Base-by-base conservation (phyloP, 2,797 vertebrate species). In the Melanotaenia boesemani region DNA sequence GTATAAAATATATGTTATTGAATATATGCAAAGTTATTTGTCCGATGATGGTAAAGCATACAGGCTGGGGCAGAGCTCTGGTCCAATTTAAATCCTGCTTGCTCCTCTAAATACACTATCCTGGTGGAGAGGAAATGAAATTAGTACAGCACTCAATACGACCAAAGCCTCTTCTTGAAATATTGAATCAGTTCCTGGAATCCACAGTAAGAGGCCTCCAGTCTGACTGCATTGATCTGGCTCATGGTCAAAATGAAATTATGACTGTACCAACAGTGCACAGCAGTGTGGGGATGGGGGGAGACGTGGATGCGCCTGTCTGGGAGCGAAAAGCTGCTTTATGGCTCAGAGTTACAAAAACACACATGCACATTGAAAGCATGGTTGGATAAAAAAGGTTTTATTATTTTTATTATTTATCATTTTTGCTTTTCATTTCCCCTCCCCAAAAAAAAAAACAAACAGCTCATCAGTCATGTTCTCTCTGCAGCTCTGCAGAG, bases 131-230 rank as follows among this genome's bases (percentile, higher is more conserved):
- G 61, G 67, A 87, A 86, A 90, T 88, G 5, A 80, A 82, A 93
- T 92, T 83, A 92, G 80, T 61, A 60, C 30, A 71, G 60, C 37
- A 74, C 64, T 86, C 79, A 77, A 62, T 86, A 84, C 55, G 59
- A 72, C 69, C 73, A 86, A 77, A 70, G 72, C 76, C 74, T 87
- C 72, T 86, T 89, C 87, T 90, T 87, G 77, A 91, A 92, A 91
- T 81, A 84, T 54, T 88, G 80, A 90, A 88, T 91, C 67, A 79
- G 60, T 92, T 93, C 84, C 89, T 82, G 87, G 87, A 93, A 93
- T 73, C 74, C 60, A 66, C 8, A 20, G 65, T 64, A 70, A 79
- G 71, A 79, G 79, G 80, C 76, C 74, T 91, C 71, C 85, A 81
- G 88, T 85, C 83, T 81, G 85, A 59, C 79, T 85, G 63, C 76